These are phyloP conservation scores for Spinus pinus DNA, from an alignment of 2,797 vertebrate species.

Conservation along the genomic window DNA sequence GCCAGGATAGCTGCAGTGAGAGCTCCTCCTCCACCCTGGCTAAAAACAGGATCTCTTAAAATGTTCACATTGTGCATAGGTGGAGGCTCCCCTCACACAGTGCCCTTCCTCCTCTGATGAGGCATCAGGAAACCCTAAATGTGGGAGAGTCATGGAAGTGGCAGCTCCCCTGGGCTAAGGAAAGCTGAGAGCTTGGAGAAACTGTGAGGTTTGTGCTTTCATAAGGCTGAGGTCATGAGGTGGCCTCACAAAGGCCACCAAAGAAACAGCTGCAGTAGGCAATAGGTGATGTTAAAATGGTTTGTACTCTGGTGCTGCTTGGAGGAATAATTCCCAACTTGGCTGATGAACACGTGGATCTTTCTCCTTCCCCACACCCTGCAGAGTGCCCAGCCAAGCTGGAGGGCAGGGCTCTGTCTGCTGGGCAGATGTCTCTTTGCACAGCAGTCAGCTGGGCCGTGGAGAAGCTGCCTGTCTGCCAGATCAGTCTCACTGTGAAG, in stretches of 20 bases:
- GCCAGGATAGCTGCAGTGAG: background rate
- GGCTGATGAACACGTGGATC: background rate
- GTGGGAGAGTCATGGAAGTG: background rate
- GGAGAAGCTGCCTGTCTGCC: background rate
- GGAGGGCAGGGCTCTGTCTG: rapidly evolving
- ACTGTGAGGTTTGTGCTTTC: background rate
- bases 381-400: background rate
- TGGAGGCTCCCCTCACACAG: background rate
- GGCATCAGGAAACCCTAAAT: background rate
- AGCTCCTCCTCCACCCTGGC: background rate
- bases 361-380: background rate
- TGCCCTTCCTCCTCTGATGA: background rate
- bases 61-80: background rate
- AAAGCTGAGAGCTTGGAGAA: background rate
- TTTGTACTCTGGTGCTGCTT: background rate
- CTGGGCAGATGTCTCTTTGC: background rate
- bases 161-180: background rate
- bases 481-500: background rate
- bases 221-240: background rate
- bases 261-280: background rate
- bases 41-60: background rate
- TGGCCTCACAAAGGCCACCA: background rate
- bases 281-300: background rate
- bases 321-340: background rate
- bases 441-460: background rate